Percentiles rank a stretch among this genome's conserved stretches.
Conservation (phyloP, 2,888 invertebrate genomes). For the Coenonympha arcania region DNA sequence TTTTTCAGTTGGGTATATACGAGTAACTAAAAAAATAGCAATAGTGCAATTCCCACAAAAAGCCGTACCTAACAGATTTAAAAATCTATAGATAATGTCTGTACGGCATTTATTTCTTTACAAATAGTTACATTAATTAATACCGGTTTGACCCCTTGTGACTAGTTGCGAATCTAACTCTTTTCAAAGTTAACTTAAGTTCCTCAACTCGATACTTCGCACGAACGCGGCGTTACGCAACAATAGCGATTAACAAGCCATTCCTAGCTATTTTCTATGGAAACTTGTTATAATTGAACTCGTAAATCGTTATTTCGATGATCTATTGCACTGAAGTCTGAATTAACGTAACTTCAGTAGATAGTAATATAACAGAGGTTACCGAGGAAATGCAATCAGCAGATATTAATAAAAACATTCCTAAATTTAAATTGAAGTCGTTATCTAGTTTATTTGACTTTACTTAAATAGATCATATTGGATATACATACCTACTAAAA, state of each 20-base stretch:
- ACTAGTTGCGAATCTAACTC: constrained; percentile 32
- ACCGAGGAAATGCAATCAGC: too few relatives aligned
- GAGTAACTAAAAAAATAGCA: constrained; percentile 4
- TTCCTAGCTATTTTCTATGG: constrained; percentile 44
- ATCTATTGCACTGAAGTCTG: constrained; percentile 33
- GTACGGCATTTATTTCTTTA: constrained; percentile 22
- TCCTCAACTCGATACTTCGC: constrained; percentile 52
- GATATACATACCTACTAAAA: too few relatives aligned
- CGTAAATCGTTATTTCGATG: constrained; percentile 34
- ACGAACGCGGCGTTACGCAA: constrained; percentile 50
- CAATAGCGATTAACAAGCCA: constrained; percentile 64
- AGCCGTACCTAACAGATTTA: constrained; percentile 26
- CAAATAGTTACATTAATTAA: constrained; percentile 25
- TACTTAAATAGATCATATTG: too few relatives aligned
- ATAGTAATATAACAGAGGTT: too few relatives aligned
- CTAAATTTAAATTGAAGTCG: too few relatives aligned
- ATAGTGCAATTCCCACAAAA: constrained; percentile 26
- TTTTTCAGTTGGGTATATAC: too few relatives aligned
- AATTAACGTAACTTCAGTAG: too few relatives aligned
- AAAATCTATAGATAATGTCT: constrained; percentile 31
- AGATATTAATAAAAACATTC: too few relatives aligned
- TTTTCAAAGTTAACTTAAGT: constrained; percentile 18
- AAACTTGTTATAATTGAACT: constrained; percentile 36
- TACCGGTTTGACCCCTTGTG: constrained; percentile 27
- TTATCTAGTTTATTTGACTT: too few relatives aligned